phyloP scores from a whole-genome alignment of 2,113 vertebrate species.

The Erythrocercus mccallii region DNA sequence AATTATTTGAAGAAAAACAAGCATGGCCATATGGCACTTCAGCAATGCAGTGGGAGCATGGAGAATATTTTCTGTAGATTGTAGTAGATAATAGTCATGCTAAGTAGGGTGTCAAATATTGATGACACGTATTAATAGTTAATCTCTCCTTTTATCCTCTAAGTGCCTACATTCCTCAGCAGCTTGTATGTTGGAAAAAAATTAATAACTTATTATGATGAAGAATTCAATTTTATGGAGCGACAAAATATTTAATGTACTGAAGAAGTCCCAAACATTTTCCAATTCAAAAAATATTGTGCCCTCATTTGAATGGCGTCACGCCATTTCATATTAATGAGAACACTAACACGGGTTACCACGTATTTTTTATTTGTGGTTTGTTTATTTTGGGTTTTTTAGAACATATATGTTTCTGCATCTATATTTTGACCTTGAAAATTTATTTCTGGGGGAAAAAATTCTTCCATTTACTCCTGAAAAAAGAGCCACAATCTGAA shows the following conservation, averaged over 20 bases:
- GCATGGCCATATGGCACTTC: slow-evolving; percentile 74
- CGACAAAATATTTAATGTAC: slow-evolving; percentile 61
- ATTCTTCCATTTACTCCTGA: neutral
- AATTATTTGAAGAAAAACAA: slow-evolving; percentile 83
- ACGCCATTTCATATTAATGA: neutral
- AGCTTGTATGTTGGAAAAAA: slow-evolving; percentile 64
- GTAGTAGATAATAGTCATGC: slow-evolving; percentile 74
- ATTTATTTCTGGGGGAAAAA: neutral
- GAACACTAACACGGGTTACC: neutral
- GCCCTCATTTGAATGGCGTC: neutral
- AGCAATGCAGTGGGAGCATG: slow-evolving; percentile 62
- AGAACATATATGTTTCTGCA: neutral
- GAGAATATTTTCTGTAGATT: slow-evolving; percentile 74
- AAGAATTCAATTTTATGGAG: slow-evolving; percentile 55
- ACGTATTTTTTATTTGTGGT: neutral
- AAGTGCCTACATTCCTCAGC: slow-evolving; percentile 64
- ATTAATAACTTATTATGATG: slow-evolving; percentile 53
- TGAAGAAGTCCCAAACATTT: slow-evolving; percentile 26
- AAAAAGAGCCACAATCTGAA: neutral
- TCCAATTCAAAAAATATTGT: neutral
- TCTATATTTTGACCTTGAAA: neutral
- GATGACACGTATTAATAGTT: slow-evolving; percentile 71
- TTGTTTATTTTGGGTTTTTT: neutral
- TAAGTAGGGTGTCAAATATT: slow-evolving; percentile 77
- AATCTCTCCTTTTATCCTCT: slow-evolving; percentile 74